Percentiles rank a stretch among this genome's conserved stretches.
phyloP scores from a whole-genome alignment of 1,140 invertebrate genomes.

The Brevipalpus yothersi region DNA sequence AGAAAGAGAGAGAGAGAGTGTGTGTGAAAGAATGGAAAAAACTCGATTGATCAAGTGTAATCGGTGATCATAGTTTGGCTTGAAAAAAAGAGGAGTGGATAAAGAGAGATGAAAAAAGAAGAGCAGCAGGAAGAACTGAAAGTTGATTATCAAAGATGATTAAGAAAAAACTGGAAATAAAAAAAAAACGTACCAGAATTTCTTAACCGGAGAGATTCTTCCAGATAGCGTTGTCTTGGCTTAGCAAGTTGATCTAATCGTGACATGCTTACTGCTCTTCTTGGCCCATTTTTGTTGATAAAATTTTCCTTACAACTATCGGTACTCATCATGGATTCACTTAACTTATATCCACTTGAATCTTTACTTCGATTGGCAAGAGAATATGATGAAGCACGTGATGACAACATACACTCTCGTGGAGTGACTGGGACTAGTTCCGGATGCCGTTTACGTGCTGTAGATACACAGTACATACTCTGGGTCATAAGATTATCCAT shows the following conservation, averaged over 20 bases:
- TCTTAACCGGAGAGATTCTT: neutral
- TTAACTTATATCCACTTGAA: neutral
- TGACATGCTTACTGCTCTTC: conserved; percentile 62
- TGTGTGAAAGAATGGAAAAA: neutral
- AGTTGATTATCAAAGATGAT: too few relatives aligned
- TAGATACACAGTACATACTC: neutral
- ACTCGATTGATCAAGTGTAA: too few relatives aligned
- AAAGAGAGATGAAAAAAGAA: too few relatives aligned
- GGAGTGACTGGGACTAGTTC: conserved; percentile 3
- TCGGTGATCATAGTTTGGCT: too few relatives aligned
- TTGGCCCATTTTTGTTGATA: conserved; percentile 3
- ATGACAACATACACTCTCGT: neutral
- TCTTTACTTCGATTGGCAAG: neutral
- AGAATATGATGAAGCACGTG: neutral
- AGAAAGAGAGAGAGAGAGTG: neutral
- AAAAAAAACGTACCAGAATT: neutral
- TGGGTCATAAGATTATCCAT: neutral
- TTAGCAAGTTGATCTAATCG: conserved; percentile 56
- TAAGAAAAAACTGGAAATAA: neutral
- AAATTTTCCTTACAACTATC: neutral
- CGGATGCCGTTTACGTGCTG: conserved; percentile 2
- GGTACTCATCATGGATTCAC: neutral
- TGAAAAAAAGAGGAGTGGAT: too few relatives aligned
- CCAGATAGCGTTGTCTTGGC: conserved; percentile 27
- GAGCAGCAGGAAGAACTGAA: too few relatives aligned